Evolutionary conservation across 2,113 vertebrate genomes (phyloP), one percentile per base, ranked within the genome.

Genomic region (Origma solitaria): DNA sequence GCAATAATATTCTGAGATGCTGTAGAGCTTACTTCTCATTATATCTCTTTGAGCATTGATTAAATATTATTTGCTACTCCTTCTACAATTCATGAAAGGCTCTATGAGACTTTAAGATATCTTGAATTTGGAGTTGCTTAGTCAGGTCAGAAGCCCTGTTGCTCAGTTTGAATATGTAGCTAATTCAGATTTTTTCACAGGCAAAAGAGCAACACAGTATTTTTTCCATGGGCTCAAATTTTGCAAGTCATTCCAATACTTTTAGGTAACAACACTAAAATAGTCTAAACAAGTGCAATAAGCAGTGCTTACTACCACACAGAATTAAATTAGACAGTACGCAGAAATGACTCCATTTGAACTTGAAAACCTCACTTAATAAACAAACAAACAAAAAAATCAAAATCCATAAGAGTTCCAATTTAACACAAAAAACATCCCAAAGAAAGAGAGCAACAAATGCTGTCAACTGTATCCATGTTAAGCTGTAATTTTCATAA

Each of bases 41-140:
- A 88, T 92, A 90, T 88, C 66, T 92, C 73, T 91, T 95, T 89
- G 75, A 95, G 28, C 58, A 87, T 61, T 92, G 91, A 91, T 92
- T 94, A 96, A 95, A 85, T 91, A 87, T 80, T 92, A 91, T 92
- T 92, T 84, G 57, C 70, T 65, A 35, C 66, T 87, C 51, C 51
- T 92, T 82, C 44, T 51, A 87, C 81, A 60, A 54, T 54, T 82
- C 70, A 61, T 58, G 69, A 94, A 54, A 82, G 57, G 70, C 22
- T 94, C 58, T 87, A 72, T 0, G 0, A 90, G 45, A 65, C 62
- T 87, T 92, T 42, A 82, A 91, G 87, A 82, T 76, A 73, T 38
- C 66, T 92, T 89, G 62, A 92, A 82, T 95, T 69, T 85, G 81
- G 58, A 90, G 66, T 45, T 85, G 75, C 78, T 82, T 51, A 60